phyloP scores from a whole-genome alignment of 2,113 vertebrate genomes.

The Toxotes jaculatrix region DNA sequence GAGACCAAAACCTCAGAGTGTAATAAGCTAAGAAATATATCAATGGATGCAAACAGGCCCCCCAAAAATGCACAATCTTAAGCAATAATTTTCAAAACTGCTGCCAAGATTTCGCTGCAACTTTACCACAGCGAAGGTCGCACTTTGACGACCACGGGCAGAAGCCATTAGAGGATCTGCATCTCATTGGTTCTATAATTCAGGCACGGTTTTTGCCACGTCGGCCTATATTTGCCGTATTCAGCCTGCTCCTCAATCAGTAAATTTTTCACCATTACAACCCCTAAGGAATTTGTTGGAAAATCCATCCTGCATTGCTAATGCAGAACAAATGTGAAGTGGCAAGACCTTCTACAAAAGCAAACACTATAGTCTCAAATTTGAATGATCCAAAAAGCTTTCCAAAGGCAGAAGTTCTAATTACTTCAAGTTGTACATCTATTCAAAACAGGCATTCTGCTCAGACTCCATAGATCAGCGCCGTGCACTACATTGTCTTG shows the following conservation, averaged over 20 bases:
- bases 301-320: conserved; percentile 8
- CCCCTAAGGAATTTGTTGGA: not conserved
- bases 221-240: not conserved
- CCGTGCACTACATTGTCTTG: not conserved
- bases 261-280: not conserved
- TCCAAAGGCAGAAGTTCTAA: not conserved
- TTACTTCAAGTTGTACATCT: not conserved
- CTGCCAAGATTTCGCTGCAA: not conserved
- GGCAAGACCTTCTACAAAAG: not conserved
- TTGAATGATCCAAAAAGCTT: conserved; percentile 5
- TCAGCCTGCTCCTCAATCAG: not conserved
- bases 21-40: not conserved
- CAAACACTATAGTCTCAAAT: conserved; percentile 3
- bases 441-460: not conserved
- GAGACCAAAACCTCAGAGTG: not conserved
- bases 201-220: not conserved
- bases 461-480: not conserved
- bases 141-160: not conserved
- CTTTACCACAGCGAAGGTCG: not conserved
- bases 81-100: not conserved
- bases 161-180: conserved; percentile 1
- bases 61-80: not conserved
- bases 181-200: conserved; percentile 5
- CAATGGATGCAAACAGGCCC: not conserved
- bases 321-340: not conserved